phyloP scores from a whole-genome alignment of 2,888 invertebrate species.

The Cloeon dipterum region DNA sequence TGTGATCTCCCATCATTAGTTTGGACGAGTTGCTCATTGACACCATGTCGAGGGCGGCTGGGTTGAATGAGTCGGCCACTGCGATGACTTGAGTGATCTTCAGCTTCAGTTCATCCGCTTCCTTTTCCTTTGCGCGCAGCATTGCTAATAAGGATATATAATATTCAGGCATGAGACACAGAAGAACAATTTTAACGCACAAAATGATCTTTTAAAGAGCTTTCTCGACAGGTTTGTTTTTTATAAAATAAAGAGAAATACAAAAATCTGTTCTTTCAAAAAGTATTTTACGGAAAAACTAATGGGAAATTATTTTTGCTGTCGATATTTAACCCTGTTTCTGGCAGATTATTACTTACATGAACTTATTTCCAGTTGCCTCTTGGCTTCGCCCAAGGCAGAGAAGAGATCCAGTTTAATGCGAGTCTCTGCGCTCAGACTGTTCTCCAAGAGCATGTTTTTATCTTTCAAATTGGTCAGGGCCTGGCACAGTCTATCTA shows the following conservation, averaged over 20 bases:
- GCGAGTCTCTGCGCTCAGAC: constrained; percentile 87
- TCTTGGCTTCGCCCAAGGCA: constrained; percentile 85
- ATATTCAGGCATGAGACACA: no score
- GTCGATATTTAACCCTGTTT: no score
- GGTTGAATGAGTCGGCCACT: constrained; percentile 44
- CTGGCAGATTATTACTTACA: no score
- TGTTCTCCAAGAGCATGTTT: constrained; percentile 75
- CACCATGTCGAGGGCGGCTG: constrained; percentile 18
- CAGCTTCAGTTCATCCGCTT: constrained; percentile 72
- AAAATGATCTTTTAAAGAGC: no score
- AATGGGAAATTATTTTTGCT: no score
- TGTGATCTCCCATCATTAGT: constrained; percentile 27
- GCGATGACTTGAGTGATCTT: constrained; percentile 85
- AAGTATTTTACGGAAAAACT: no score
- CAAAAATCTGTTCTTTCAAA: no score
- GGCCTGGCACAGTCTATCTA: constrained; percentile 58
- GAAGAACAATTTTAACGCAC: no score
- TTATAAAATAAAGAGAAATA: no score
- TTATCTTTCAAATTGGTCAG: constrained; percentile 71
- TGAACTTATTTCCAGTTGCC: constrained; percentile 68
- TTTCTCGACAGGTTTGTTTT: no score
- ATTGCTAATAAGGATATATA: no score
- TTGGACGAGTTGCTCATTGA: constrained; percentile 29
- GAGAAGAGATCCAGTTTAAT: constrained; percentile 95
- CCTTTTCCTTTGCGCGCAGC: constrained; percentile 67